Percentiles rank a stretch among this genome's conserved stretches.
Conservation (phyloP, 1,140 invertebrate genomes). For the Diplogasteroides magnus region DNA sequence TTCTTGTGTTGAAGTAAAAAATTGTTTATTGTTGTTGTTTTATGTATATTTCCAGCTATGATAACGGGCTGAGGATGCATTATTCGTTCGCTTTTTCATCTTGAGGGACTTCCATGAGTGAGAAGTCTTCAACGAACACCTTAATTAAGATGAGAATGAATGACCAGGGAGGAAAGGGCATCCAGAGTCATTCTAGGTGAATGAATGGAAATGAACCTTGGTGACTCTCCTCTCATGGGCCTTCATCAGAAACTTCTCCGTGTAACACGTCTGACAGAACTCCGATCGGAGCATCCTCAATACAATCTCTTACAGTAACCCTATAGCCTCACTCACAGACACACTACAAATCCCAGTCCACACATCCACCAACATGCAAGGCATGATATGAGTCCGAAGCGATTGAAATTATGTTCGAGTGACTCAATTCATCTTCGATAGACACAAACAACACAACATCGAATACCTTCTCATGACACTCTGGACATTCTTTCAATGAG, state of each 20-base stretch:
- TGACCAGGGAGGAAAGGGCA: neutral
- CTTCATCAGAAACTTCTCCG: neutral
- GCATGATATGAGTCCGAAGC: neutral
- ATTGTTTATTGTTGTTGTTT: no score
- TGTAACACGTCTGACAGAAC: neutral
- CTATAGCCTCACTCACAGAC: neutral
- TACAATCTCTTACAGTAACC: neutral
- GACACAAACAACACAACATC: neutral
- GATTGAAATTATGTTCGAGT: neutral
- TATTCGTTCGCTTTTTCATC: no score
- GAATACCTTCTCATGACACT: neutral
- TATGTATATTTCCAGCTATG: no score
- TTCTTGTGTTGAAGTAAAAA: no score
- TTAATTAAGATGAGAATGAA: neutral
- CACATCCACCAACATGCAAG: neutral
- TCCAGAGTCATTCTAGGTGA: neutral
- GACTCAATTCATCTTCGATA: neutral
- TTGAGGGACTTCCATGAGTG: neutral
- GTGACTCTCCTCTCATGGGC: neutral
- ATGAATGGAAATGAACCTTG: neutral
- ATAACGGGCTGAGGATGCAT: no score
- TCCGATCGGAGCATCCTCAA: neutral
- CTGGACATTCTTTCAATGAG: neutral
- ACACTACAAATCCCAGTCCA: neutral
- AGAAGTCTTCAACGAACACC: neutral